Evolutionary conservation across 2,797 vertebrate species (phyloP).

Genomic region (Hippopotamyrus pictus): DNA sequence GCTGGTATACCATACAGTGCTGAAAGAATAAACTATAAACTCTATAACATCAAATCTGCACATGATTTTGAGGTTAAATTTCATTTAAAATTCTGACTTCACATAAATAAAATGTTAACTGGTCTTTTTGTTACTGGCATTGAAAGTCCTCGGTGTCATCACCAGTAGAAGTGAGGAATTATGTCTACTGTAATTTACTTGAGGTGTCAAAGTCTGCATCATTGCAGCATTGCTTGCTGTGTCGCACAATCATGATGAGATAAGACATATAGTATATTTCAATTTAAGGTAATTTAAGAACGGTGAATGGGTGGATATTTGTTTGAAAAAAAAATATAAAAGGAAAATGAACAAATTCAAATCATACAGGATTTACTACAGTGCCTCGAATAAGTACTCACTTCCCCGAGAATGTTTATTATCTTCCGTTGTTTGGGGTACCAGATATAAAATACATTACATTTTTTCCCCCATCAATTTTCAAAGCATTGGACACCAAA

Average conservation of each 20-base stretch:
- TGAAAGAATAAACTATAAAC: background rate
- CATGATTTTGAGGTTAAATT: background rate
- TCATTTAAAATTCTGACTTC: background rate
- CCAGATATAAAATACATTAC: background rate
- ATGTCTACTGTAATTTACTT: background rate
- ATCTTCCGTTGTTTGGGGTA: background rate
- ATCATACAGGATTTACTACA: background rate
- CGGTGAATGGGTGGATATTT: background rate
- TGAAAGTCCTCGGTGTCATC: too few species aligned
- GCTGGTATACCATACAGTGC: background rate
- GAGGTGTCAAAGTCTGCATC: background rate
- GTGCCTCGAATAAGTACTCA: background rate
- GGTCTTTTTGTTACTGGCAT: background rate
- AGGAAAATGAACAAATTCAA: background rate
- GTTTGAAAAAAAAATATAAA: background rate
- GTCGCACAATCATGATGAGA: background rate
- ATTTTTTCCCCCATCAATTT: background rate
- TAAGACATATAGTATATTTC: background rate
- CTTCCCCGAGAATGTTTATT: background rate
- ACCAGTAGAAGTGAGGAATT: too few species aligned
- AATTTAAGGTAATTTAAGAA: background rate
- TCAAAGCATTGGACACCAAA: background rate
- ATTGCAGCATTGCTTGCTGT: background rate
- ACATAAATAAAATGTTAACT: background rate
- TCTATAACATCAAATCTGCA: background rate